Base-by-base conservation (phyloP, 2,888 invertebrate species). In the Prosopocoilus inquinatus region DNA sequence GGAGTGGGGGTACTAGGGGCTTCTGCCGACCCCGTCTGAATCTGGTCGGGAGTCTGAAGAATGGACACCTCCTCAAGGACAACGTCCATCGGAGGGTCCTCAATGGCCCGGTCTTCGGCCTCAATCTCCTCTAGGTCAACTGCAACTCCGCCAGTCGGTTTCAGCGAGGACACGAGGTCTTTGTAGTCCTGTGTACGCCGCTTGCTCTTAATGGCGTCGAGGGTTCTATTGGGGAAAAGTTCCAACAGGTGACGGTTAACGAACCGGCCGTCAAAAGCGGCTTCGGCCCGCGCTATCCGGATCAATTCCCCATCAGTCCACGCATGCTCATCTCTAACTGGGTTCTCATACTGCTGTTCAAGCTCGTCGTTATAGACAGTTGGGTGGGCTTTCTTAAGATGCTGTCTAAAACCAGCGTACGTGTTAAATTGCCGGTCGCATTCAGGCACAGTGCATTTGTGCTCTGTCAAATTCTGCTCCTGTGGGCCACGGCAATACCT, bases 371-470 rank as follows among this genome's bases (percentile, higher is more conserved):
- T n/a, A 33, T 56, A 59, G 11, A 50, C 43, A 3, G 16, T 47
- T 2, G 55, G 59, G 16, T 57, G 59, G 2, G 59, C 53, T n/a
- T 9, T 11, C 9, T 47, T 9, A 9, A 47, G 8, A 16, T 59
- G 56, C 38, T 46, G 55, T 2, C 56, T 41, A 47, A 56, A 46
- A 1, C 59, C 56, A 9, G 39, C 28, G 20, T 3, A 52, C 9
- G 48, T 48, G 9, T 20, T 32, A n/a, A 43, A 58, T 1, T 20
- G 13, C 1, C 15, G 15, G n/a, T n/a, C n/a, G n/a, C n/a, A n/a
- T n/a, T n/a, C n/a, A n/a, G n/a, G n/a, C n/a, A n/a, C n/a, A n/a
- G n/a, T n/a, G n/a, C n/a, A n/a, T n/a, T n/a, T n/a, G n/a, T n/a
- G n/a, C n/a, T n/a, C n/a, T n/a, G n/a, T n/a, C n/a, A n/a, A n/a